Evolutionary conservation across 2,113 vertebrate genomes (phyloP), one percentile per base, ranked within the genome.

Genomic region (Campylomormyrus tamandua): DNA sequence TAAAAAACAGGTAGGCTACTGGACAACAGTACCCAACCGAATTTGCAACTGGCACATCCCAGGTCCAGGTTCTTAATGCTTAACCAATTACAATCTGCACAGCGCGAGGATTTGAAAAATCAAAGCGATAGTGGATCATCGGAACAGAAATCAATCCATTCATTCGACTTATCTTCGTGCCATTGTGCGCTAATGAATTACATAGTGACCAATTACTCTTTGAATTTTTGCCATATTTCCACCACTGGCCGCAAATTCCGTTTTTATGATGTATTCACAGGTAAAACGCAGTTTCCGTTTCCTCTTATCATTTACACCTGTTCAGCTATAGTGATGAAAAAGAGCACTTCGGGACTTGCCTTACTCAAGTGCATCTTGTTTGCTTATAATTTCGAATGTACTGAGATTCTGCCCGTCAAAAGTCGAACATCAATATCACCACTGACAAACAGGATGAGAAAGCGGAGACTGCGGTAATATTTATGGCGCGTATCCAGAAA

Each of bases 311-410:
- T 70, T 70, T 70, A 70, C n/a, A 27, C 66, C 27, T n/a, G 3
- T n/a, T 70, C 24, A 70, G 21, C 66, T 70, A 50, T 13, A 70
- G 66, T 70, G 66, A 21, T 27, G n/a, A 70, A 13, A 70, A 70
- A 31, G 66, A 70, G 21, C 6, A 11, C 62, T 70, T 70, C 24
- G 52, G 52, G 17, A 19, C 17, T 56, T 56, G 15, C 52, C 52
- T 56, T 56, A 56, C 17, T 58, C 0, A 58, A 58, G 53, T 92
- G 88, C 83, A 92, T 89, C 31, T 45, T 83, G 21, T n/a, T 58
- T 89, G 87, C 89, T 92, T 83, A 89, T 90, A 83, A 90, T 84
- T 84, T 84, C 7, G 80, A 84, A 48, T 48, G 80, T 48, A 48
- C 2, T 84, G 80, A 84, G 35, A 84, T 45, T 24, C 80, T 19